Evolutionary conservation across 2,888 invertebrate genomes (phyloP).

Genomic region (Octonoba sinensis): DNA sequence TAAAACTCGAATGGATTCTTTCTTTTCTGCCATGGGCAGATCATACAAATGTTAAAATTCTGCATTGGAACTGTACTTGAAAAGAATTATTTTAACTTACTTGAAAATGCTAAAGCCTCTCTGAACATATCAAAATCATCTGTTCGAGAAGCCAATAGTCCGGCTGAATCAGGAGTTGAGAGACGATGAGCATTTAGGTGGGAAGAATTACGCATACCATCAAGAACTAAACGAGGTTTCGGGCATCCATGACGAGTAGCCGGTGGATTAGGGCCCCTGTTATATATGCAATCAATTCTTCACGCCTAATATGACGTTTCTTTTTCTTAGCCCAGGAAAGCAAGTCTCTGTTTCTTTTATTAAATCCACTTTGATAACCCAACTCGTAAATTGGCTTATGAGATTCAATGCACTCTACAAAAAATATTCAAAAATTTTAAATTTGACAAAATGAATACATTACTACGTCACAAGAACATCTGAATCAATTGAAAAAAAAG

Average conservation of each 20-base stretch:
- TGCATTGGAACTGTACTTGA: not conserved
- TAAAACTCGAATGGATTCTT: too few relatives aligned
- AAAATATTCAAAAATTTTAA: constrained; percentile 37
- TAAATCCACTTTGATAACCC: constrained; percentile 80
- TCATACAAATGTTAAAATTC: not conserved
- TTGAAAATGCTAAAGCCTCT: constrained; percentile 79
- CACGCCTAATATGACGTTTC: constrained; percentile 79
- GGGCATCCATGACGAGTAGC: constrained; percentile 68
- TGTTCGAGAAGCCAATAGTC: constrained; percentile 52
- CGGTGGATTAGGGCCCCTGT: constrained; percentile 79
- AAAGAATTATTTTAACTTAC: constrained; percentile 69
- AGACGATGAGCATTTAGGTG: constrained; percentile 46
- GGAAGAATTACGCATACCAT: constrained; percentile 47
- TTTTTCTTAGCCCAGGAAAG: constrained; percentile 81
- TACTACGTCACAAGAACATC: not conserved
- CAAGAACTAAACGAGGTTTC: constrained; percentile 47
- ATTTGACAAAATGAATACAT: not conserved
- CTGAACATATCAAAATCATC: constrained; percentile 80
- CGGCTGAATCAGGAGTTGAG: constrained; percentile 30
- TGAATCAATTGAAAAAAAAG: not conserved
- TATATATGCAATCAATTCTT: constrained; percentile 83
- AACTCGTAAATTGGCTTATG: constrained; percentile 79
- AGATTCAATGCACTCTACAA: constrained; percentile 80
- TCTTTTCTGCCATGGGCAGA: too few relatives aligned
- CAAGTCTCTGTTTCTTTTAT: constrained; percentile 81